phyloP scores from a whole-genome alignment of 1,140 invertebrate genomes.

The Meloidogyne exigua region DNA sequence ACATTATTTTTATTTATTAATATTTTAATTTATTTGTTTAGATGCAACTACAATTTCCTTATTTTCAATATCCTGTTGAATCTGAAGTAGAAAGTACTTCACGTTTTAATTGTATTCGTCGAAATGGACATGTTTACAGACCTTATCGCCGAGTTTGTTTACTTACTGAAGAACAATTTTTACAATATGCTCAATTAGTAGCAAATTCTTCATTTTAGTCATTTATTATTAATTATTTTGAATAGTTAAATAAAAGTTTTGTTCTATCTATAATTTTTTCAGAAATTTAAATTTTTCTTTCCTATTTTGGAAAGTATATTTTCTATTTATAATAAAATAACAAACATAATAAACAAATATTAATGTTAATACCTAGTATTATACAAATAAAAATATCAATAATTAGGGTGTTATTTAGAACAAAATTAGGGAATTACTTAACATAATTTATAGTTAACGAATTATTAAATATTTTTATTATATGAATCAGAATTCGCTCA shows the following conservation, averaged over 20 bases:
- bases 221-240: neutral
- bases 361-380: too few species aligned
- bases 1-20: neutral
- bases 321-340: neutral
- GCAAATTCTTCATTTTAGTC: conserved; percentile 5
- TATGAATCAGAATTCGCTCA: neutral
- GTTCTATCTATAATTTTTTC: neutral
- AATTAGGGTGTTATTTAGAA: too few species aligned
- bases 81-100: conserved; percentile 44
- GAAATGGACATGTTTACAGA: conserved; percentile 36
- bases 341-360: too few species aligned
- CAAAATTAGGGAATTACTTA: too few species aligned
- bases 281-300: neutral
- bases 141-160: conserved; percentile 47
- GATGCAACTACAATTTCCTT: conserved; percentile 15
- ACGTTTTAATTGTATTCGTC: conserved; percentile 41
- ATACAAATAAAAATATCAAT: too few species aligned
- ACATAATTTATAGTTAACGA: neutral
- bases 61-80: conserved; percentile 49
- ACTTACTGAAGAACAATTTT: conserved; percentile 39
- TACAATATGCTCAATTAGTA: conserved; percentile 22
- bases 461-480: neutral
- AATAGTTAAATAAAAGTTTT: conserved; percentile 2
- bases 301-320: neutral
- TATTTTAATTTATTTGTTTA: neutral